These are phyloP conservation scores for Symphodus melops DNA, from an alignment of 2,113 vertebrate species.

Conservation along the genomic window DNA sequence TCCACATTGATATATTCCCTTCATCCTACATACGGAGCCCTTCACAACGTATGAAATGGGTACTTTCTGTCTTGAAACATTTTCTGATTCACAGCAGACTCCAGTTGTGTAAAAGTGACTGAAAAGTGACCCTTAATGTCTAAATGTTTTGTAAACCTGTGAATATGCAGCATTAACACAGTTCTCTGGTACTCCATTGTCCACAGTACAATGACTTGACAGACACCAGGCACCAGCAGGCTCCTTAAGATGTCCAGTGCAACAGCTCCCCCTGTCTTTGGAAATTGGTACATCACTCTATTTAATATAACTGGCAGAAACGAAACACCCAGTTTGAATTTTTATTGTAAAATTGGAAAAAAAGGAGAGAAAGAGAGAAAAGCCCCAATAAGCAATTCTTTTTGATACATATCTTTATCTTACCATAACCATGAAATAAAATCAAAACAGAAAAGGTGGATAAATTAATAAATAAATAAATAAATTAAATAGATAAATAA, in stretches of 20 bases:
- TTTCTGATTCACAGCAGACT: slow-evolving; percentile 16
- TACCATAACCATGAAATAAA: slow-evolving; percentile 77
- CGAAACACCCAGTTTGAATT: slow-evolving; percentile 80
- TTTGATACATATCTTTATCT: slow-evolving; percentile 84
- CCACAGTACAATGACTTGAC: slow-evolving; percentile 23
- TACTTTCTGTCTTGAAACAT: slow-evolving; percentile 13
- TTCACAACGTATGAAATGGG: not conserved
- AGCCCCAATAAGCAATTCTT: slow-evolving; percentile 85
- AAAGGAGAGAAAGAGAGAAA: slow-evolving; percentile 87
- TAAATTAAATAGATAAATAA: slow-evolving; percentile 61
- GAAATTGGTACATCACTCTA: not conserved
- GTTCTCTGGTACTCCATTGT: not conserved
- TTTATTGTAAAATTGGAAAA: slow-evolving; percentile 92
- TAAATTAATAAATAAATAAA: slow-evolving; percentile 35
- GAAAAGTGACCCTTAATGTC: not conserved
- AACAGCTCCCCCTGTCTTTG: slow-evolving; percentile 44
- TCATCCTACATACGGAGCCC: slow-evolving; percentile 13
- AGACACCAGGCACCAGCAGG: not conserved
- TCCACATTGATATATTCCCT: not conserved
- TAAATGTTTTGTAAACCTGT: slow-evolving; percentile 1
- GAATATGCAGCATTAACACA: not conserved
- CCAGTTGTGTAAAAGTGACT: not conserved
- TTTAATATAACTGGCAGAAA: slow-evolving; percentile 47
- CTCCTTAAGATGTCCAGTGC: slow-evolving; percentile 17
- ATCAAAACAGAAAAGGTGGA: slow-evolving; percentile 52